Percentiles rank a stretch among this genome's conserved stretches.
Conservation (phyloP, 2,888 invertebrate genomes). For the Calameuta pallipes region DNA sequence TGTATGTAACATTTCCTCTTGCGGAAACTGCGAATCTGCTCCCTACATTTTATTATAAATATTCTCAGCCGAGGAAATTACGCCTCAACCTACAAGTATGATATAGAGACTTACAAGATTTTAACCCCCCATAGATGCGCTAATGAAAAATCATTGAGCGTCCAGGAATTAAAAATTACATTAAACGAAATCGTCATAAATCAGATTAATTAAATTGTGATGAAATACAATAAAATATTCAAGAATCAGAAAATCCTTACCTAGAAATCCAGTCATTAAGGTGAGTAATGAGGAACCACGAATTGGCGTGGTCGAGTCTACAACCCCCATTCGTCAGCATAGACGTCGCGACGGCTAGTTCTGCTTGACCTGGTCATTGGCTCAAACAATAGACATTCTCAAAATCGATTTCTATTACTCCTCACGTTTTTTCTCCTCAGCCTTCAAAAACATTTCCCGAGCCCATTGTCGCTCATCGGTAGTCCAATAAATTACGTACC, state of each 20-base stretch:
- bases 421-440: neutral
- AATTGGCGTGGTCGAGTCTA: slow-evolving; percentile 46
- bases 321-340: slow-evolving; percentile 27
- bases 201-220: too few species aligned
- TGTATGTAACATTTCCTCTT: neutral
- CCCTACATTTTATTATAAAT: neutral
- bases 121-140: neutral
- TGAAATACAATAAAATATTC: neutral
- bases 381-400: neutral
- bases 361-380: neutral
- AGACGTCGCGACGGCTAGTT: neutral
- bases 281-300: slow-evolving; percentile 33
- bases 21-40: neutral
- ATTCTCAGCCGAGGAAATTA: neutral
- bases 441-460: neutral
- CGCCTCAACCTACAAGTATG: neutral
- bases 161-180: neutral
- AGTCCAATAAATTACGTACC: neutral
- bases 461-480: neutral
- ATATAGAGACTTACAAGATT: neutral
- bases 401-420: neutral
- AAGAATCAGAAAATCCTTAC: neutral
- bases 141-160: neutral
- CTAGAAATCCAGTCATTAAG: neutral
- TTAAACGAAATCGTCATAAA: too few species aligned